Evolutionary conservation across 2,113 vertebrate species (phyloP).

Genomic region (Bubo bubo): DNA sequence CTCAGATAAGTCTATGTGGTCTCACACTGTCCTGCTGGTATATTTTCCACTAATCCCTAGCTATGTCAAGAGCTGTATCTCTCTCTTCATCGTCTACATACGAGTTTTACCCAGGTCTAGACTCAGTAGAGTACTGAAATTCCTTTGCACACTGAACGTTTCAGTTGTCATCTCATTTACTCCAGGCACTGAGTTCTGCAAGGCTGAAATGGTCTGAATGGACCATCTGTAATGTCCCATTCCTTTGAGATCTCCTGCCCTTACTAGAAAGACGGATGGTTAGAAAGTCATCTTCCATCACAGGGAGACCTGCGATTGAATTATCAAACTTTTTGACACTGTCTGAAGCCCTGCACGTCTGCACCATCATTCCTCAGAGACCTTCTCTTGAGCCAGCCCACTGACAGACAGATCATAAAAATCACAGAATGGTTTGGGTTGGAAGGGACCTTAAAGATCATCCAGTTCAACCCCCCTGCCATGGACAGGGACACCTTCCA

Average conservation of each 20-base stretch:
- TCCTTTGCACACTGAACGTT: not conserved
- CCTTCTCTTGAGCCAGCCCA: not conserved
- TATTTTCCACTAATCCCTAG: not conserved
- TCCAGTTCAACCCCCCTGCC: too few species aligned
- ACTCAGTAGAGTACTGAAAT: not conserved
- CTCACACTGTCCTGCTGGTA: not conserved
- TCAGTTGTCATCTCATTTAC: not conserved
- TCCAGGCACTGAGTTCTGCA: not conserved
- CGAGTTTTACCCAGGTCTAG: not conserved
- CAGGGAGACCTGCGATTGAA: not conserved
- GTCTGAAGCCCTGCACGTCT: not conserved
- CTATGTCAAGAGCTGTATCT: not conserved
- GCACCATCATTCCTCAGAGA: not conserved
- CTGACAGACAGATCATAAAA: not conserved
- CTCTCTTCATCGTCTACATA: not conserved
- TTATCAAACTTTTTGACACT: not conserved
- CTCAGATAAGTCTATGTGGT: not conserved
- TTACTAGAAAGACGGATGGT: not conserved
- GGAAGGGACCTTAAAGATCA: too few species aligned
- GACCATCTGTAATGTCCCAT: accelerated
- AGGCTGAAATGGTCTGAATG: not conserved
- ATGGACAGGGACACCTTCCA: too few species aligned
- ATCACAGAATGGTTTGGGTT: too few species aligned
- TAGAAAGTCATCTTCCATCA: not conserved
- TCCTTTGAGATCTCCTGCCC: not conserved